Conservation (phyloP, 2,113 vertebrate genomes). For the Platysteira castanea region DNA sequence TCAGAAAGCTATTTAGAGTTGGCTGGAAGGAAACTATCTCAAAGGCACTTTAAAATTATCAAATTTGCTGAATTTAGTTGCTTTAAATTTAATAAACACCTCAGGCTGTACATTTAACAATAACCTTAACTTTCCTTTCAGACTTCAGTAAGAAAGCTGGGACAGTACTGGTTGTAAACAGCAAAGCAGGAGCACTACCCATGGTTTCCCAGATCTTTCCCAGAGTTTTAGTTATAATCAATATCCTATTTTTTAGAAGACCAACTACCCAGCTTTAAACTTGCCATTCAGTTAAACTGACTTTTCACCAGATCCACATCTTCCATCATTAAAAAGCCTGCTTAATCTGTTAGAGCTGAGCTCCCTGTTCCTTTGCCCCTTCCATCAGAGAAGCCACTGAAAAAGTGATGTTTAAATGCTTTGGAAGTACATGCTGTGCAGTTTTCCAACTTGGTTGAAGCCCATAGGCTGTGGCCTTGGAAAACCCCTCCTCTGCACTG, state of each 20-base stretch:
- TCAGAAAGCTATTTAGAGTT: slow-evolving; percentile 5
- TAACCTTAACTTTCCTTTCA: neutral
- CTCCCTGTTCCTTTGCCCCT: neutral
- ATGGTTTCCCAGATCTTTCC: neutral
- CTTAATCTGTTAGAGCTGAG: neutral
- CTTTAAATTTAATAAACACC: neutral
- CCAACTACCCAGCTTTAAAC: neutral
- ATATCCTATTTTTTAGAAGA: neutral
- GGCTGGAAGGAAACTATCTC: slow-evolving; percentile 3
- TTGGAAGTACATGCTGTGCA: neutral
- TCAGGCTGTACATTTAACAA: neutral
- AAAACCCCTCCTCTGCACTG: neutral
- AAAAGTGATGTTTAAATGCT: neutral
- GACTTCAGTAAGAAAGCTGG: neutral
- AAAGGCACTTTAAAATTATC: slow-evolving; percentile 55
- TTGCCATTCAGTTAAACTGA: neutral
- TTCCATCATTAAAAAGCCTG: neutral
- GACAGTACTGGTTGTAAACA: neutral
- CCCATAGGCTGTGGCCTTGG: neutral
- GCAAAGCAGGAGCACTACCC: neutral
- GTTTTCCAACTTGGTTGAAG: neutral
- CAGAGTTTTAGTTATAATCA: neutral
- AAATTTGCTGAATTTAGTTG: neutral
- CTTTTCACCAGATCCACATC: neutral
- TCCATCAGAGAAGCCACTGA: neutral